A percentile compares a stretch with the other conserved stretches of the same genome.
Evolutionary conservation across 2,113 vertebrate species (phyloP).

Genomic region (Thamnophis sirtalis): DNA sequence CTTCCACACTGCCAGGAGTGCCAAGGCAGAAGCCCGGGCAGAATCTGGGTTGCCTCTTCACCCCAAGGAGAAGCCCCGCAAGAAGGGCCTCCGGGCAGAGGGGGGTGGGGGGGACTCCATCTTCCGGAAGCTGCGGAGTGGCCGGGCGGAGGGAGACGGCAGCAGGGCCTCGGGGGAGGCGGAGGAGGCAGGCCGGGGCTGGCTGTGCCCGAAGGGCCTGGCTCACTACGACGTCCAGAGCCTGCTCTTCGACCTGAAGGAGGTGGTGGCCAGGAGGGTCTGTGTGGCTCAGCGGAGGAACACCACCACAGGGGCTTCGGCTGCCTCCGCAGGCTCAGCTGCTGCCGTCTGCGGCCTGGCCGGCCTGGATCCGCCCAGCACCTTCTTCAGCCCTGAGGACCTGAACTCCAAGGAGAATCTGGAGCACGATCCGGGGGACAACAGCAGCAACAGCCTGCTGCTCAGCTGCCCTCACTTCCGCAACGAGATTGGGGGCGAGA

Average conservation of each 20-base stretch:
- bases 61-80: slow-evolving; percentile 73
- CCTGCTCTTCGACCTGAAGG: slow-evolving; percentile 83
- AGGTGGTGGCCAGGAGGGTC: slow-evolving; percentile 70
- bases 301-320: slow-evolving; percentile 85
- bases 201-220: slow-evolving; percentile 85
- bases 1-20: slow-evolving; percentile 18
- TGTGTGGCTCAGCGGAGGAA: slow-evolving; percentile 76
- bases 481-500: slow-evolving; percentile 82
- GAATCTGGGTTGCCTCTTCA: slow-evolving; percentile 18
- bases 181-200: slow-evolving; percentile 61
- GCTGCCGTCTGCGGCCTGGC: slow-evolving; percentile 53
- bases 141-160: slow-evolving; percentile 64
- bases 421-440: slow-evolving; percentile 70
- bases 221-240: slow-evolving; percentile 91
- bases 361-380: slow-evolving; percentile 61
- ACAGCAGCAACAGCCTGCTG: slow-evolving; percentile 77
- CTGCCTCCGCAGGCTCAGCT: slow-evolving; percentile 74
- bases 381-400: slow-evolving; percentile 81
- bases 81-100: slow-evolving; percentile 70
- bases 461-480: slow-evolving; percentile 92
- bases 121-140: slow-evolving; percentile 81
- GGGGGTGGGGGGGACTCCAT: slow-evolving; percentile 69
- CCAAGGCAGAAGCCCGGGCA: slow-evolving; percentile 45
- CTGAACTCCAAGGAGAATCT: slow-evolving; percentile 73
- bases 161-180: slow-evolving; percentile 48